Base-by-base conservation (phyloP, 2,797 vertebrate genomes). In the Coregonus suidteri region DNA sequence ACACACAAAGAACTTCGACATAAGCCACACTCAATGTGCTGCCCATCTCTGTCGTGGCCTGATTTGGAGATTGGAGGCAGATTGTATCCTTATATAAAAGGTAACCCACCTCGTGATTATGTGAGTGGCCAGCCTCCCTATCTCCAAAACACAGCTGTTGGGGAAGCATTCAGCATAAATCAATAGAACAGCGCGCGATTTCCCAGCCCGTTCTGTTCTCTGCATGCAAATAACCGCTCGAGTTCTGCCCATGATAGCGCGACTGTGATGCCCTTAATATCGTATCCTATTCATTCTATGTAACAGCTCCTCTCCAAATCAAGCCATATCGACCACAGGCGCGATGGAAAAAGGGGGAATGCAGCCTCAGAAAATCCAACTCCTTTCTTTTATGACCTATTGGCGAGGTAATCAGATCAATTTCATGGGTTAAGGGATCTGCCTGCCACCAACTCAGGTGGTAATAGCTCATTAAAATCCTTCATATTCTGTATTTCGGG, bases 341-440 rank as follows among this genome's bases (percentile, higher is more conserved):
- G 78, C 83, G 79, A 86, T 87, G 88, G 82, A 79, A 85, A 75
- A 80, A 76, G 56, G 20, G 74, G 79, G 85, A 85, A 84, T 78
- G 88, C 90, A 87, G 85, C 82, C 87, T 92, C 90, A 90, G 91
- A 88, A 85, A 79, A 87, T 78, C 78, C 79, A 74, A 76, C 80
- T 88, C 75, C 82, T 86, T 87, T 87, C 82, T 86, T 87, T 87
- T 85, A 85, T 80, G 90, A 90, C 85, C 93, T 91, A 89, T 91
- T 87, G 90, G 90, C 81, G 78, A 90, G 87, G 88, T 91, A 94
- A 94, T 95, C 94, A 91, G 92, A 93, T 94, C 93, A 89, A 94
- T 95, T 94, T 94, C 93, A 94, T 90, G 93, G 89, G 83, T 88
- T 76, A 88, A 79, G 85, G 81, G 84, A 89, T 85, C 87, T 84